phyloP scores from a whole-genome alignment of 1,140 invertebrate genomes.

The Plutomurus gul region DNA sequence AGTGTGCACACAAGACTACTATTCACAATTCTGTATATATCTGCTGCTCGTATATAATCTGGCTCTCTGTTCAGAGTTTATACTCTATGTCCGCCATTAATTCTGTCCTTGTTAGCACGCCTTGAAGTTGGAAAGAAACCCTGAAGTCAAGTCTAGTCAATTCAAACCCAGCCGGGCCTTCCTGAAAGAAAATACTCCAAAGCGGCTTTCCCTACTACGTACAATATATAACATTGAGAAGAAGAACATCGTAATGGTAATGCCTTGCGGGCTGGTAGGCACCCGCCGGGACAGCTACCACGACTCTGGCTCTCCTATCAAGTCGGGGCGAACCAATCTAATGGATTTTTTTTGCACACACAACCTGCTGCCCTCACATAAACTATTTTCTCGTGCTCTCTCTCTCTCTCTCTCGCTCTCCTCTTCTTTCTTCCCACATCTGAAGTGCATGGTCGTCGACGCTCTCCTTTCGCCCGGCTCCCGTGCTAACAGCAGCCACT shows the following conservation, averaged over 20 bases:
- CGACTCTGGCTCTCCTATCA: neutral
- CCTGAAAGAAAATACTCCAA: neutral
- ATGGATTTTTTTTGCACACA: conserved; percentile 25
- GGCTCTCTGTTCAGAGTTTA: neutral
- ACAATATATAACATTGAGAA: neutral
- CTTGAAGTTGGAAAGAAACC: neutral
- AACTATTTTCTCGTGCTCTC: neutral
- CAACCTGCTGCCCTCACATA: conserved; percentile 33
- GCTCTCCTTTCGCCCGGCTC: neutral
- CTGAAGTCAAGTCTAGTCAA: neutral
- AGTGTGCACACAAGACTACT: neutral
- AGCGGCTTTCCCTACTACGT: neutral
- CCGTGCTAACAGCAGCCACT: neutral
- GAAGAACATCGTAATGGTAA: neutral
- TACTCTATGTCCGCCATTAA: conserved; percentile 17
- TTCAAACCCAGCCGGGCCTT: too few relatives aligned
- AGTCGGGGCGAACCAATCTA: conserved; percentile 21
- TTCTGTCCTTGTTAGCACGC: conserved; percentile 19
- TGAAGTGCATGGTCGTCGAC: neutral
- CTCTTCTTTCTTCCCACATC: neutral
- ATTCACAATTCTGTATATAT: neutral
- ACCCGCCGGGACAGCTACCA: conserved; percentile 12
- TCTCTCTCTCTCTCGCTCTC: neutral
- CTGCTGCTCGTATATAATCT: neutral
- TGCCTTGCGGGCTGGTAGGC: conserved; percentile 6